phyloP scores from a whole-genome alignment of 2,113 vertebrate genomes.

The Scortum barcoo region DNA sequence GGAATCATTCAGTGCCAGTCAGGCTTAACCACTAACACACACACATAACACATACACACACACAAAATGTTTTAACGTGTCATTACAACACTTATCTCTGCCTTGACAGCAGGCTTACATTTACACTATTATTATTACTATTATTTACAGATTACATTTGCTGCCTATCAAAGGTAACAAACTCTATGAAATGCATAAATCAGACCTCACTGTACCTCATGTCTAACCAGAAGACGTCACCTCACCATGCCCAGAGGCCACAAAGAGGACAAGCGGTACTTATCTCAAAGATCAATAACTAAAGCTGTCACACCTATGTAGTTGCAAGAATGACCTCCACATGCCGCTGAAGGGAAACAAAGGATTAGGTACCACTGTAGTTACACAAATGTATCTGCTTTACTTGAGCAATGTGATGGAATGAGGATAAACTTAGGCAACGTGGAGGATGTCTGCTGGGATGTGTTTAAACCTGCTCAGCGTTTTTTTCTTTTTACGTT shows the following conservation, averaged over 20 bases:
- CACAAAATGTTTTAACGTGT: not conserved
- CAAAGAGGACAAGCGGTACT: conserved; percentile 17
- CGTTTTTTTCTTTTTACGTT: conserved; percentile 22
- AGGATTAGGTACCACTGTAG: conserved; percentile 4
- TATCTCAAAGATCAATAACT: conserved; percentile 49
- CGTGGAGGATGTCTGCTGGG: conserved; percentile 14
- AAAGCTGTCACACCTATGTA: conserved; percentile 10
- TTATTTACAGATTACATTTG: not conserved
- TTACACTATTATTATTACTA: no score
- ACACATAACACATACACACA: no score
- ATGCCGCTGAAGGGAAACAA: conserved; percentile 21
- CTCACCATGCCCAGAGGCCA: not conserved
- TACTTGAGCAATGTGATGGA: conserved; percentile 20
- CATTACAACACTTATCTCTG: not conserved
- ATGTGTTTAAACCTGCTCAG: conserved; percentile 31
- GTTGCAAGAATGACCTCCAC: conserved; percentile 21
- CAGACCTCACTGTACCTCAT: not conserved
- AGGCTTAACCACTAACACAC: not conserved
- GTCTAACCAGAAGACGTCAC: not conserved
- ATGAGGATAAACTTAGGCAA: conserved; percentile 41
- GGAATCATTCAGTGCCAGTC: not conserved
- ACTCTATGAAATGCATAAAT: not conserved
- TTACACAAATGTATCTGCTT: conserved; percentile 21
- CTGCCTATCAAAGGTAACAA: not conserved
- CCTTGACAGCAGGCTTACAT: conserved; percentile 1